phyloP scores from a whole-genome alignment of 2,888 invertebrate genomes.

The Silvanus unidentatus region DNA sequence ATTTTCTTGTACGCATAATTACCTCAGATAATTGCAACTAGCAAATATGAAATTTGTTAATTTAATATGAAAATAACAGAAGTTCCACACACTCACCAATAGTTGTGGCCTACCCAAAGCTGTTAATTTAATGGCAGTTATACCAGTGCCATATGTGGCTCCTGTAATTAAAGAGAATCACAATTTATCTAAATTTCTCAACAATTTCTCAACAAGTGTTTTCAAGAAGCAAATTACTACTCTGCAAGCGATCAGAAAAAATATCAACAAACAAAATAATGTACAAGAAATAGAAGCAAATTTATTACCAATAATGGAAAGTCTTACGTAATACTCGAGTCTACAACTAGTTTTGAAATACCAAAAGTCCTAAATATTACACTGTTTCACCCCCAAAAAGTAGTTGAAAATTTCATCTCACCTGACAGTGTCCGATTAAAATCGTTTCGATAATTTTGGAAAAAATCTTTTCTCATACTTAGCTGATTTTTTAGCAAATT shows the following conservation, averaged over 20 bases:
- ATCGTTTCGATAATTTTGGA: too few relatives aligned
- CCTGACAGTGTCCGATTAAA: too few relatives aligned
- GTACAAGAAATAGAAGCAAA: background rate
- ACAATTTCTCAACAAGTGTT: background rate
- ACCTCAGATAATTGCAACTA: slow-evolving; percentile 97
- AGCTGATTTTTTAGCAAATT: too few relatives aligned
- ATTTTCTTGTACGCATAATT: slow-evolving; percentile 89
- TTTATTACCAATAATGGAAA: background rate
- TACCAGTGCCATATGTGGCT: slow-evolving; percentile 88
- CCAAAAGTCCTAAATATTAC: too few relatives aligned
- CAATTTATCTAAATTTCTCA: too few relatives aligned
- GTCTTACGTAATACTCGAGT: slow-evolving; percentile 3
- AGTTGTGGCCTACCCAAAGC: slow-evolving; percentile 96
- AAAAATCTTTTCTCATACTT: too few relatives aligned
- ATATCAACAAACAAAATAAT: background rate
- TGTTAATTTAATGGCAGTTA: slow-evolving; percentile 95
- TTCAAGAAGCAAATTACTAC: slow-evolving; percentile 1
- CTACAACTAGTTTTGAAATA: too few relatives aligned
- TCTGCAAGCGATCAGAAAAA: background rate
- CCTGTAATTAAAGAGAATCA: slow-evolving; percentile 54
- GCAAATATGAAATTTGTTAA: slow-evolving; percentile 20
- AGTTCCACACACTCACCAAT: slow-evolving; percentile 63
- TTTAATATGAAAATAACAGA: background rate
- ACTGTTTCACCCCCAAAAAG: too few relatives aligned
- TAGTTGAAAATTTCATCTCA: too few relatives aligned